Conservation (phyloP, 2,113 vertebrate genomes). For the Cynoglossus semilaevis region DNA sequence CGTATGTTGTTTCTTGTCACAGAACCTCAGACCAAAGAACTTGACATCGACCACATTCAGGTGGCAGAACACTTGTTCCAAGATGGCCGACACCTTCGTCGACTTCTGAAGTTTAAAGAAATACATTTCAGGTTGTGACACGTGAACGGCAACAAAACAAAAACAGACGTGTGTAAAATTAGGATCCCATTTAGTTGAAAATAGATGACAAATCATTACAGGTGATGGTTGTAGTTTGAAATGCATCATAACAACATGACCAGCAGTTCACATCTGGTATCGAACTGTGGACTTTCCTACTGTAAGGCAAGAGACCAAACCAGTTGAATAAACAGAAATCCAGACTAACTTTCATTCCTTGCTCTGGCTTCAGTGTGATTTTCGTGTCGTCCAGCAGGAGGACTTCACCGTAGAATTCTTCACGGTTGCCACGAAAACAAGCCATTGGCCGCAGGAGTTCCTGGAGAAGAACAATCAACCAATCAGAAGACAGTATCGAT, state of each 20-base stretch:
- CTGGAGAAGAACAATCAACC: neutral
- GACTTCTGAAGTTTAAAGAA: slow-evolving; percentile 79
- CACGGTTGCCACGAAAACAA: slow-evolving; percentile 84
- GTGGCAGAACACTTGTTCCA: slow-evolving; percentile 86
- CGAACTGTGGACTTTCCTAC: too few species aligned
- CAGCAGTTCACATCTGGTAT: too few species aligned
- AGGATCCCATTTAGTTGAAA: too few species aligned
- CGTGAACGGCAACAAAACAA: too few species aligned
- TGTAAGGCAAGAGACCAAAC: too few species aligned
- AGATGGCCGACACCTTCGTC: slow-evolving; percentile 83
- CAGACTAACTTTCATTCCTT: slow-evolving; percentile 84
- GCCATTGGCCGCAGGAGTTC: slow-evolving; percentile 68
- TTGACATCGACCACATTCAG: slow-evolving; percentile 86
- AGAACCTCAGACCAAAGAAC: slow-evolving; percentile 92
- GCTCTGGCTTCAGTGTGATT: slow-evolving; percentile 81
- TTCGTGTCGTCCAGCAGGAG: slow-evolving; percentile 88
- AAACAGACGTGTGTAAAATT: too few species aligned
- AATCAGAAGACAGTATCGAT: neutral
- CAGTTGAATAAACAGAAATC: neutral
- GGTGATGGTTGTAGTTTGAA: too few species aligned
- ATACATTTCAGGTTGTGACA: too few species aligned
- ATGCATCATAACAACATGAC: too few species aligned
- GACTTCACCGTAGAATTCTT: slow-evolving; percentile 92
- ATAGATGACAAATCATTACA: too few species aligned
- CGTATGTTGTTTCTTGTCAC: slow-evolving; percentile 87